Base-by-base conservation (phyloP, 1,140 invertebrate species). In the Zaprionus gabonicus region DNA sequence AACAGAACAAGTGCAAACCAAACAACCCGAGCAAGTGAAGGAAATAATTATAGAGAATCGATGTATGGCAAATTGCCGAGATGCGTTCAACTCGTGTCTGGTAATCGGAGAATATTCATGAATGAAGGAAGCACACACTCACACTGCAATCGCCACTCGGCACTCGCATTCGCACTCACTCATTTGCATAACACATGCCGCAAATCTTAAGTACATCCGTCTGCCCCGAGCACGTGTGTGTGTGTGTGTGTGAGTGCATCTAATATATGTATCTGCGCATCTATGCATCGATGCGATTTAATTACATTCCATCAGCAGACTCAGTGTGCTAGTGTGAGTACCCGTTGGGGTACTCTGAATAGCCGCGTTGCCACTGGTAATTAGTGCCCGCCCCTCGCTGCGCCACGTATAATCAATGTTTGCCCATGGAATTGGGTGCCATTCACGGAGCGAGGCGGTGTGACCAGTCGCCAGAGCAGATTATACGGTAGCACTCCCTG, bases 231-330 rank as follows among this genome's bases (percentile, higher is more conserved):
- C 38, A 13, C n/a, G 13, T 34, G 5, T 23, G 31, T 28, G 36
- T 36, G 13, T 20, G 17, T 34, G 12, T 58, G 46, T 51, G 17
- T 41, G 34, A 36, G 10, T 71, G 73, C 28, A 78, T 78, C 75
- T 85, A 58, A 51, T 38, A 70, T 65, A 82, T 65, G 60, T 64
- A 46, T 60, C 59, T 82, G 73, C 77, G 41, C 87, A 81, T 46
- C 81, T 77, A 91, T 91, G 90, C 91, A 84, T 91, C 90, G 81
- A 76, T 85, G 82, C 65, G 62, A 78, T 87, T 87, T 91, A 91
- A 91, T 91, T 91, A 80, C 82, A 91, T 91, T 91, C 79, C 71
- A 85, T 82, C 81, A 80, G 59, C 44, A 34, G 31, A 79, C 59
- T 65, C 75, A 81, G 69, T 70, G 7, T n/a, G 15, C n/a, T 5